Conservation (phyloP, 35 echinoderm and acorn worm species). For the Patiria miniata region DNA sequence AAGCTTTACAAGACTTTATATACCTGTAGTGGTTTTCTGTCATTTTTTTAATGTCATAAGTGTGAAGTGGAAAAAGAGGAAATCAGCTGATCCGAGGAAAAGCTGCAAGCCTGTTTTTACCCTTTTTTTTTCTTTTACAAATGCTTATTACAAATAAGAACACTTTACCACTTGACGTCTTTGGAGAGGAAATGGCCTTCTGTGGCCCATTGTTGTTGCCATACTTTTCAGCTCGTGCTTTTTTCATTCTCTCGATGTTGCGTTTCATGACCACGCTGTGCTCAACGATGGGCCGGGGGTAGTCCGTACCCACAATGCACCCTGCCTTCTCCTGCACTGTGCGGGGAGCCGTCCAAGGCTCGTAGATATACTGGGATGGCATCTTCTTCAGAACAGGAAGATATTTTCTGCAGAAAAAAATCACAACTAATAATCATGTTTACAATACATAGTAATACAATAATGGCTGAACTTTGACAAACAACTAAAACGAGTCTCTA, state of each 20-base stretch:
- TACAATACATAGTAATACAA: background rate
- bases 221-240: constrained; percentile 46
- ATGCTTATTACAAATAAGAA: background rate
- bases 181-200: background rate
- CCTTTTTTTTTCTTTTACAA: no score
- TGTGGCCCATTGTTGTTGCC: background rate
- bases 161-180: background rate
- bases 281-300: constrained; percentile 62
- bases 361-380: constrained; percentile 74
- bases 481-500: no score
- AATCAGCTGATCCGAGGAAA: no score
- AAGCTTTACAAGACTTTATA: no score
- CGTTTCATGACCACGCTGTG: constrained; percentile 54
- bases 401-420: constrained; percentile 65
- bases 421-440: background rate
- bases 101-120: no score
- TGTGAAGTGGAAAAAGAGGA: no score
- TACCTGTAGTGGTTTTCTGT: no score
- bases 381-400: constrained; percentile 62
- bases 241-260: constrained; percentile 76
- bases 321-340: constrained; percentile 73
- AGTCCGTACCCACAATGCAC: constrained; percentile 70
- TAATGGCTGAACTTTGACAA: background rate
- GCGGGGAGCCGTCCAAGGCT: constrained; percentile 77
- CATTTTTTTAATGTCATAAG: no score